These are phyloP conservation scores for Hymenopus coronatus DNA, from an alignment of 2,888 invertebrate species.

Conservation along the genomic window DNA sequence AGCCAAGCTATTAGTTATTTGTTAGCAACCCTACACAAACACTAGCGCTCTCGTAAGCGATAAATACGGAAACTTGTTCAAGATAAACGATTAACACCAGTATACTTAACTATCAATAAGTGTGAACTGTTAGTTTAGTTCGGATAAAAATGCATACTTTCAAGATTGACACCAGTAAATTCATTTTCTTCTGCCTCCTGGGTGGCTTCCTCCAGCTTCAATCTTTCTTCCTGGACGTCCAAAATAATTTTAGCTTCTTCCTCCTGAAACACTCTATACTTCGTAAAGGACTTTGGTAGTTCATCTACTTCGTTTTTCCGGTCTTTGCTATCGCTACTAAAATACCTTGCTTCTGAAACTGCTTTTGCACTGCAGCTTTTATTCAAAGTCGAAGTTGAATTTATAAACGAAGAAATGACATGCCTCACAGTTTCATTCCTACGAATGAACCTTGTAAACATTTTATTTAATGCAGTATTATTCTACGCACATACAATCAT, in stretches of 20 bases:
- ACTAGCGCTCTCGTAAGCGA: too few relatives aligned
- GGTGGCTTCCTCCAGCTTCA: constrained; percentile 41
- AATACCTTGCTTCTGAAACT: not conserved
- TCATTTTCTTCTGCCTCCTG: constrained; percentile 26
- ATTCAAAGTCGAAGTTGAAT: not conserved
- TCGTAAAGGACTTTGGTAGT: constrained; percentile 44
- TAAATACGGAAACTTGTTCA: too few relatives aligned
- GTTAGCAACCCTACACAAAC: too few relatives aligned
- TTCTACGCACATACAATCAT: not conserved
- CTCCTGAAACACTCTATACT: constrained; percentile 70
- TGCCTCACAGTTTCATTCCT: not conserved
- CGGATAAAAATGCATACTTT: constrained; percentile 14
- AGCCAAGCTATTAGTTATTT: too few relatives aligned
- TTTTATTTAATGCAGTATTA: not conserved
- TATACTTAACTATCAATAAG: too few relatives aligned
- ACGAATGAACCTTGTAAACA: not conserved
- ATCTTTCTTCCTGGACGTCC: constrained; percentile 67
- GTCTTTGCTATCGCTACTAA: not conserved
- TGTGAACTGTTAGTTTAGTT: too few relatives aligned
- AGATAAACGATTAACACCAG: too few relatives aligned
- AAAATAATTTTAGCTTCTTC: constrained; percentile 66
- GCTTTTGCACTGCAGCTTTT: not conserved
- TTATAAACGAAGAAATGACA: not conserved
- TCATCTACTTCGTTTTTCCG: not conserved
- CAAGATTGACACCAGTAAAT: constrained; percentile 26